phyloP scores from a whole-genome alignment of 2,113 vertebrate species.

The Xerus inauris region DNA sequence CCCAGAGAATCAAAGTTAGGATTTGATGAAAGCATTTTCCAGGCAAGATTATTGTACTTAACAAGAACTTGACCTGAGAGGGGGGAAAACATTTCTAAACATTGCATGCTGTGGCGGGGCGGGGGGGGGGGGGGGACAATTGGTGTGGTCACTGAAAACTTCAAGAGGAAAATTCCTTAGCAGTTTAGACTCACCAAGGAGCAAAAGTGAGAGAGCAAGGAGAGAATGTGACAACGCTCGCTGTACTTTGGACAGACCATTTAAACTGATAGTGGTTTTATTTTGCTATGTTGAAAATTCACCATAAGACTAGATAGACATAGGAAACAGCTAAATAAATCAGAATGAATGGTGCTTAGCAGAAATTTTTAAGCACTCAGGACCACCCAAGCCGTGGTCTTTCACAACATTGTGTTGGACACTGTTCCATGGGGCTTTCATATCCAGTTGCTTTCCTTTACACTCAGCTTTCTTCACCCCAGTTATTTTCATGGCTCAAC shows the following conservation, averaged over 20 bases:
- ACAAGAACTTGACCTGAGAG: neutral
- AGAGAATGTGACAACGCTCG: neutral
- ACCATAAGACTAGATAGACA: slow-evolving; percentile 19
- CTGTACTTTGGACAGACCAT: neutral
- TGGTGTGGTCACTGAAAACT: neutral
- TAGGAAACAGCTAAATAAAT: slow-evolving; percentile 35
- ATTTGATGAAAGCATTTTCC: slow-evolving; percentile 40
- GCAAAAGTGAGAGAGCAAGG: neutral
- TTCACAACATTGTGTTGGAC: neutral
- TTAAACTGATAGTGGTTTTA: neutral
- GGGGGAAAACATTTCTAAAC: slow-evolving; percentile 49
- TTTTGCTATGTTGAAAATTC: slow-evolving; percentile 35
- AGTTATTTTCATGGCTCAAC: neutral
- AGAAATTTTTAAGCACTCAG: neutral
- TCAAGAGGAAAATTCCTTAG: neutral
- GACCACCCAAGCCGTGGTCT: neutral
- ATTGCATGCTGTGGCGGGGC: neutral
- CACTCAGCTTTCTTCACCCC: neutral
- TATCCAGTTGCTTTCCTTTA: neutral
- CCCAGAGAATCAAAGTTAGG: slow-evolving; percentile 39
- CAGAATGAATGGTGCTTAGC: neutral
- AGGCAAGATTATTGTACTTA: slow-evolving; percentile 46
- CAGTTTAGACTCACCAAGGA: neutral
- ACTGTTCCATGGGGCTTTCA: neutral
- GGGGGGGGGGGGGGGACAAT: neutral